phyloP scores from a whole-genome alignment of 1,140 invertebrate genomes.

The Physella acuta region DNA sequence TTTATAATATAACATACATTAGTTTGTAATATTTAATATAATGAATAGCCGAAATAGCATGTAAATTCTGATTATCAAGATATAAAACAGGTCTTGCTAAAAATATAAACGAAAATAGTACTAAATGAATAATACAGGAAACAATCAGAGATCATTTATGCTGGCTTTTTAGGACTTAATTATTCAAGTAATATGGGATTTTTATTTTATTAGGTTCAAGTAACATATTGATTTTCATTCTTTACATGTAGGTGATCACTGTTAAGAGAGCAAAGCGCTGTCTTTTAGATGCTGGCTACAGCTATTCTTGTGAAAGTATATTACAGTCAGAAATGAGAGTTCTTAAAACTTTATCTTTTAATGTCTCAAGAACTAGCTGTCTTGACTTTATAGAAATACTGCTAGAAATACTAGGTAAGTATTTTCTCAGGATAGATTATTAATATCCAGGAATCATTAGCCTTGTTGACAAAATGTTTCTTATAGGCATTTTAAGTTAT shows the following conservation, averaged over 20 bases:
- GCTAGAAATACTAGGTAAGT: slow-evolving; percentile 49
- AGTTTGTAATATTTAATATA: no score
- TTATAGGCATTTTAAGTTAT: no score
- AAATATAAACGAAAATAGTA: no score
- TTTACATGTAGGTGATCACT: slow-evolving; percentile 41
- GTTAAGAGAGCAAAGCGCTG: slow-evolving; percentile 34
- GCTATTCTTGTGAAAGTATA: slow-evolving; percentile 48
- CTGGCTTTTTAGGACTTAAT: background rate
- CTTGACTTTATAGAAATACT: slow-evolving; percentile 50
- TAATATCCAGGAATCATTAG: no score
- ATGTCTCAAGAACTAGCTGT: slow-evolving; percentile 39
- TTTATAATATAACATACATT: no score
- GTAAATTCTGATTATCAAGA: no score
- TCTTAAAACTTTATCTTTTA: slow-evolving; percentile 51
- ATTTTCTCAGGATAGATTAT: no score
- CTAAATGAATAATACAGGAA: no score
- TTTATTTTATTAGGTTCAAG: background rate
- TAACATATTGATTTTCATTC: background rate
- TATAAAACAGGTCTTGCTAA: no score
- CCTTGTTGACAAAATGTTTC: no score
- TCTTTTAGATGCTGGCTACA: slow-evolving; percentile 42
- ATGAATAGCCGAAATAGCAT: no score
- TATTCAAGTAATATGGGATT: background rate
- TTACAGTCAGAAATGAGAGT: slow-evolving; percentile 56
- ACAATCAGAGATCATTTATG: no score